Evolutionary conservation across 2,888 invertebrate species (phyloP), one percentile per base, ranked within the genome.

Genomic region (Ormyrus rosae): DNA sequence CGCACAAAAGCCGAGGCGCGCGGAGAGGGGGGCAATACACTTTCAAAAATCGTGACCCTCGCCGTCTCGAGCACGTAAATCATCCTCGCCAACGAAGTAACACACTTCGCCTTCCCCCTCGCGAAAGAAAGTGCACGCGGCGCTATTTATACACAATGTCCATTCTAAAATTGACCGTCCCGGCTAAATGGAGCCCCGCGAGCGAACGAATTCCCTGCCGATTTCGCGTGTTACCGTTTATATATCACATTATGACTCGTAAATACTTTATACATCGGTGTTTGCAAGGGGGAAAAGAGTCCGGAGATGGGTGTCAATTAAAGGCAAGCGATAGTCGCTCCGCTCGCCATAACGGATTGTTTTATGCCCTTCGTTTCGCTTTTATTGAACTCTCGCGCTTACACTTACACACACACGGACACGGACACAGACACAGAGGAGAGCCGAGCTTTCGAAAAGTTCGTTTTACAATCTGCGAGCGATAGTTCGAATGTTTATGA

Each of bases 401-500:
- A 34, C 19, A 56, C 10, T 48, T 0, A 1, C 34, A 56, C 46
- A 48, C 2, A 48, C 13, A 13, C 10, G 9, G 3, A 5, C 6
- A n/a, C 46, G 19, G 6, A 8, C 56, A 34, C 19, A 34, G 7
- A 13, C 48, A 34, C 19, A 61, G 61, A n/a, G 5, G 58, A 58
- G 5, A 13, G 50, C 19, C 9, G 8, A 51, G 13, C 46, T 9
- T 34, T 34, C 34, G 34, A 34, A 34, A 34, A 34, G 34, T 34
- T 34, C 34, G 50, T 50, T 61, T 71, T 61, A 71, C 46, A 61
- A 11, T 50, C 45, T 2, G n/a, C 11, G 34, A 34, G 67, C 45
- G 45, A 68, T 68, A 68, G 68, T 68, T 61, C 8, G 51, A 34
- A 61, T 71, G 51, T 71, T 81, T 81, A 81, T 78, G 78, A 69